Evolutionary conservation across 2,113 vertebrate species (phyloP), one percentile per base, ranked within the genome.

Genomic region (Tragelaphus imberbis): DNA sequence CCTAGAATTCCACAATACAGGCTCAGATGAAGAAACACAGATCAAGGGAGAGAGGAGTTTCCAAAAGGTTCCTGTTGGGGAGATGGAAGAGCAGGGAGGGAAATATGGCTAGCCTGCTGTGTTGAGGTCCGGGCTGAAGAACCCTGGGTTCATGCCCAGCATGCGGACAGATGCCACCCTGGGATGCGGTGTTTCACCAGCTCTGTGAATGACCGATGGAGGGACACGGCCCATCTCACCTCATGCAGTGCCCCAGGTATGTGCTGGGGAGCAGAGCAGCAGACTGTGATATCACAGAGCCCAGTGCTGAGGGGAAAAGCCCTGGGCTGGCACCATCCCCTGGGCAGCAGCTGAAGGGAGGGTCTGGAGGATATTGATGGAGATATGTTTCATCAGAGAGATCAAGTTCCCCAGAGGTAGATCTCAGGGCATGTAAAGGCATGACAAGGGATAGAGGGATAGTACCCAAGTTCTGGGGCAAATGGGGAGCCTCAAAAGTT

Each of bases 381-480:
- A n/a, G 30, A 15, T 9, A 2, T 3, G 5, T 53, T 51, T 88
- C 51, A 16, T 53, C 27, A 8, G 51, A n/a, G 84, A 23, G 63
- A 89, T n/a, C 3, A 11, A 44, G 81, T 30, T 36, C 21, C 23
- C 3, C 68, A 36, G 1, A 28, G 49, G 68, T 3, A 27, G 21
- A 16, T 23, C 0, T 6, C 55, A 11, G 12, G 36, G 16, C 40
- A 23, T 0, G 1, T 12, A 27, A 63, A 1, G 14, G 25, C 5
- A 28, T 2, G 40, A 68, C n/a, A 1, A 11, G 25, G 21, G 55
- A 19, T 0, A 21, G 0, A 6, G 53, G 27, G 17, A 2, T 1
- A 0, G 7, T 44, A 4, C 7, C 40, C 44, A 36, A 10, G 19
- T 11, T 56, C 77, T 40, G 19, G 36, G 68, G 49, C 81, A 85